phyloP scores from a whole-genome alignment of 1,140 invertebrate genomes.

The Micrasema minimum region DNA sequence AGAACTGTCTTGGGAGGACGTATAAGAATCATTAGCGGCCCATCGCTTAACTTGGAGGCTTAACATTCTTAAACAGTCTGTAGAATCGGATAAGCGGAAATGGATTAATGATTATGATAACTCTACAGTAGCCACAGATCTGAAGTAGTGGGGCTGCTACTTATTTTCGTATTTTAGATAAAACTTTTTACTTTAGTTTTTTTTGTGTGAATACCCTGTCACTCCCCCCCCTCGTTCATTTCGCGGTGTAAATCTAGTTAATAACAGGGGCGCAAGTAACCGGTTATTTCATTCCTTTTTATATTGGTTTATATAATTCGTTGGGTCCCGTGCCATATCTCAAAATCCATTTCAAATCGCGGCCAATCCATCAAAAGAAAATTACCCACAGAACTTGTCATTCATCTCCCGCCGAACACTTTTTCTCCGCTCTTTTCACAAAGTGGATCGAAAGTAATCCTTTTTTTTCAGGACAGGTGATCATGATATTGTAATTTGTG shows the following conservation, averaged over 20 bases:
- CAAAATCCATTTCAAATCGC: not conserved
- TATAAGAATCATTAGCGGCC: too few species aligned
- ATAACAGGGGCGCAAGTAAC: constrained; percentile 33
- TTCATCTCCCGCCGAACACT: not conserved
- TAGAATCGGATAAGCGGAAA: too few species aligned
- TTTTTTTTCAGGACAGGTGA: not conserved
- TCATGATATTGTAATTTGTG: constrained; percentile 28
- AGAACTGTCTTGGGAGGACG: too few species aligned
- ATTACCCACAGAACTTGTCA: not conserved
- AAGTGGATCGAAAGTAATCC: not conserved
- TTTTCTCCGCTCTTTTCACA: not conserved
- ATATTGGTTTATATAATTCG: constrained; percentile 32
- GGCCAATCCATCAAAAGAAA: not conserved
- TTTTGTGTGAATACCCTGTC: constrained; percentile 1
- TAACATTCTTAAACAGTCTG: too few species aligned
- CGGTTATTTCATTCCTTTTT: constrained; percentile 27
- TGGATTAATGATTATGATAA: too few species aligned
- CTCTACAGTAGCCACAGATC: too few species aligned
- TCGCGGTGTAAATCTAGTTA: constrained; percentile 25
- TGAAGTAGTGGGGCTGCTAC: too few species aligned
- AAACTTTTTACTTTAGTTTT: too few species aligned
- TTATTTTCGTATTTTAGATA: too few species aligned
- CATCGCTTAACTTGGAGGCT: too few species aligned
- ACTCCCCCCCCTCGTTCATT: not conserved
- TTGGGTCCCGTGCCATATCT: not conserved